Conservation (phyloP, 2,888 invertebrate species). For the Apoda limacodes region DNA sequence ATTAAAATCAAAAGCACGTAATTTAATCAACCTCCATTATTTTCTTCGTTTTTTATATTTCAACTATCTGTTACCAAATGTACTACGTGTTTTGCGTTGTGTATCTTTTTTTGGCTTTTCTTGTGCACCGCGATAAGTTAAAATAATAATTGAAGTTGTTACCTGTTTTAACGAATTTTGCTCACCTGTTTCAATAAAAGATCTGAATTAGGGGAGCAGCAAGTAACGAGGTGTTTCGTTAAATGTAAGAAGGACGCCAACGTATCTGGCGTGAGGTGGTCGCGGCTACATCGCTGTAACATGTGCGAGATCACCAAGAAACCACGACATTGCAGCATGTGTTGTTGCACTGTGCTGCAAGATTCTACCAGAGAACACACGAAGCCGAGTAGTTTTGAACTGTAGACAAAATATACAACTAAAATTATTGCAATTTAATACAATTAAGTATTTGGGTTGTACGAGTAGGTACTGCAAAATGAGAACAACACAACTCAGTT, state of each 20-base stretch:
- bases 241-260: conserved; percentile 91
- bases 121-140: no score
- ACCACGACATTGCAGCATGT: conserved; percentile 98
- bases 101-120: no score
- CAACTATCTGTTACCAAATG: no score
- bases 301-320: conserved; percentile 98
- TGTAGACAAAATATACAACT: conserved; percentile 45
- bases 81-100: no score
- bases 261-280: conserved; percentile 94
- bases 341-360: conserved; percentile 97
- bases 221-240: conserved; percentile 93
- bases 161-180: no score
- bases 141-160: no score
- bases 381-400: conserved; percentile 96
- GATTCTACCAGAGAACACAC: conserved; percentile 97
- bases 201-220: conserved; percentile 93
- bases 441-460: no score
- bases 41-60: no score
- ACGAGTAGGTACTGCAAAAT: no score
- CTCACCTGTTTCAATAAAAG: conserved; percentile 90
- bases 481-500: no score
- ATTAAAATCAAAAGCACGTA: no score
- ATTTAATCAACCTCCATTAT: no score
- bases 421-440: background rate
- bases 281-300: conserved; percentile 91